These are phyloP conservation scores for Gasterosteus aculeatus DNA, from an alignment of 2,113 vertebrate species.

Conservation along the genomic window DNA sequence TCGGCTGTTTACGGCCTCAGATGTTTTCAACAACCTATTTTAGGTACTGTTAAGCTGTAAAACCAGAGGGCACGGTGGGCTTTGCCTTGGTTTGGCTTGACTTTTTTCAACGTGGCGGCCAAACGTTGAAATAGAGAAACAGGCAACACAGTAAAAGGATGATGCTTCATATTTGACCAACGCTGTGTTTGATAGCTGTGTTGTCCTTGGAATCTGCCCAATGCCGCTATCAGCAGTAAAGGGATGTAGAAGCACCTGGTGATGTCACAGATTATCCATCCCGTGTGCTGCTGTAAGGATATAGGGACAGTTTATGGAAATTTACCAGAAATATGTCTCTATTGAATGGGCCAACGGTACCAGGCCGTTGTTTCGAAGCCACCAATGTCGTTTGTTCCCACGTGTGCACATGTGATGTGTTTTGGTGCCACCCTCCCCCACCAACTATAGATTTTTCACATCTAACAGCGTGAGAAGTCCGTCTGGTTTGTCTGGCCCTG, in stretches of 20 bases:
- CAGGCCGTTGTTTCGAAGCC: neutral
- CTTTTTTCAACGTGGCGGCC: neutral
- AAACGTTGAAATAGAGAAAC: neutral
- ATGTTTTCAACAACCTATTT: neutral
- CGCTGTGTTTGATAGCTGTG: neutral
- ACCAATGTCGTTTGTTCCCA: neutral
- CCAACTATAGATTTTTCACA: constrained; percentile 19
- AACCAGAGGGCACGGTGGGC: no score
- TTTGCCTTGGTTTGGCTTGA: neutral
- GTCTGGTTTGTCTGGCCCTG: constrained; percentile 70
- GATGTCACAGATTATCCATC: neutral
- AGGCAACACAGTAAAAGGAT: neutral
- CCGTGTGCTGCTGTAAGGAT: neutral
- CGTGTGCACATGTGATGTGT: neutral
- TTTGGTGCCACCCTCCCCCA: constrained; percentile 17
- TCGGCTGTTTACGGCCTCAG: neutral
- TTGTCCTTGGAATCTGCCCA: neutral
- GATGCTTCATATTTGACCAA: neutral
- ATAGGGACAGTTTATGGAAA: neutral
- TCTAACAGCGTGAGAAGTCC: constrained; percentile 48
- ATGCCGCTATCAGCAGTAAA: no score
- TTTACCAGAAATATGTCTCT: neutral
- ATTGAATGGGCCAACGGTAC: neutral
- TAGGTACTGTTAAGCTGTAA: neutral
- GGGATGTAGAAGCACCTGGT: neutral